A percentile compares a stretch with the other conserved stretches of the same genome.
These are phyloP conservation scores for Sebastes oblongus DNA, from an alignment of 2,797 vertebrate genomes.

Conservation along the genomic window DNA sequence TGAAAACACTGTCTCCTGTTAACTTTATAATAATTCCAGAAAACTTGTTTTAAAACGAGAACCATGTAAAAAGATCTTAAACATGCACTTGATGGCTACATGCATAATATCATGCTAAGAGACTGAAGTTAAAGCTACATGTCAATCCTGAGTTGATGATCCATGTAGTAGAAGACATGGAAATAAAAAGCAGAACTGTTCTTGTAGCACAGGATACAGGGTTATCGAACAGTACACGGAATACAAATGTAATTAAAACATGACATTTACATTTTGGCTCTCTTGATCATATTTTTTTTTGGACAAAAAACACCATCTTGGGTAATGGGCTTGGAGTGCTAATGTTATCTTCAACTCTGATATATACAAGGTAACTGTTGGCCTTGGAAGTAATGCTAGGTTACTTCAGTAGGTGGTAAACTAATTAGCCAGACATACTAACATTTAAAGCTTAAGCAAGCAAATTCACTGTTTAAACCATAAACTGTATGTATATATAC, in stretches of 20 bases:
- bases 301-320: too few species aligned
- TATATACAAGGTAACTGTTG: too few species aligned
- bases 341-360: too few species aligned
- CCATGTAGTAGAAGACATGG: neutral
- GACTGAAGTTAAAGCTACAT: neutral
- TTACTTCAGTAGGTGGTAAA: too few species aligned
- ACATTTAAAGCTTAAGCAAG: too few species aligned
- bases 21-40: neutral
- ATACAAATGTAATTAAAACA: neutral
- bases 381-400: too few species aligned
- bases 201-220: neutral
- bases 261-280: neutral
- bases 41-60: neutral
- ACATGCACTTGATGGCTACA: neutral
- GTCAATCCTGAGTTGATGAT: neutral
- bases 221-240: rapidly evolving
- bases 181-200: neutral
- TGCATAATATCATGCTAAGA: neutral
- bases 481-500: too few species aligned
- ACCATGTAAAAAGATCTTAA: neutral
- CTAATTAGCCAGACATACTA: too few species aligned
- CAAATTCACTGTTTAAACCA: too few species aligned
- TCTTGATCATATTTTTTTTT: too few species aligned
- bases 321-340: too few species aligned
- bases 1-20: neutral